A percentile compares a stretch with the other conserved stretches of the same genome.
These are phyloP conservation scores for Automeris io DNA, from an alignment of 2,888 invertebrate genomes.

Conservation along the genomic window DNA sequence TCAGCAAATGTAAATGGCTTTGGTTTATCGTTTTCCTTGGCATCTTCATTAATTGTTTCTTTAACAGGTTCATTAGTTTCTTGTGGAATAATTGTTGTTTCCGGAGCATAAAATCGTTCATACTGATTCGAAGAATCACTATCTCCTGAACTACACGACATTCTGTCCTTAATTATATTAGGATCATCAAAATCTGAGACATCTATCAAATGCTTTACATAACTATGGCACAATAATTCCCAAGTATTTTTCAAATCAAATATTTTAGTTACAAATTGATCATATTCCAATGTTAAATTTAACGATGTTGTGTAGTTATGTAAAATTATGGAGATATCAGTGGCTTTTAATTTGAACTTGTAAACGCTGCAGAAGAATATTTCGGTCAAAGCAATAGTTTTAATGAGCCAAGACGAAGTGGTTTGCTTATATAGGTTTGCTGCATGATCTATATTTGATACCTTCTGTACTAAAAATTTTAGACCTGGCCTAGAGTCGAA, in stretches of 20 bases:
- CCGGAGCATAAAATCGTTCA: constrained; percentile 50
- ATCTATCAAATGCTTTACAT: constrained; percentile 65
- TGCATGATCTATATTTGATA: constrained; percentile 89
- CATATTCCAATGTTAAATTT: constrained; percentile 72
- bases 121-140: constrained; percentile 60
- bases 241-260: constrained; percentile 79
- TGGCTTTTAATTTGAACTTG: constrained; percentile 78
- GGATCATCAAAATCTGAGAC: constrained; percentile 59
- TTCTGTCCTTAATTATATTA: constrained; percentile 43
- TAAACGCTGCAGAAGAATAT: constrained; percentile 85
- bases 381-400: constrained; percentile 90
- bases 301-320: constrained; percentile 75
- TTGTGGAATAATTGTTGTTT: constrained; percentile 20
- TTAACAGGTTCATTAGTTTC: constrained; percentile 19
- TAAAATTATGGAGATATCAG: constrained; percentile 79
- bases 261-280: constrained; percentile 77
- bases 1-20: constrained; percentile 77
- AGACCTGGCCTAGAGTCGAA: constrained; percentile 94
- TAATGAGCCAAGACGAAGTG: constrained; percentile 93
- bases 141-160: constrained; percentile 58
- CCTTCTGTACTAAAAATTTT: constrained; percentile 96
- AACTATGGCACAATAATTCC: constrained; percentile 78
- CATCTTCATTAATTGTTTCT: constrained; percentile 16
- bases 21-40: constrained; percentile 31
- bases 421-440: constrained; percentile 96